Base-by-base conservation (phyloP, 2,888 invertebrate species). In the Pterostichus madidus region DNA sequence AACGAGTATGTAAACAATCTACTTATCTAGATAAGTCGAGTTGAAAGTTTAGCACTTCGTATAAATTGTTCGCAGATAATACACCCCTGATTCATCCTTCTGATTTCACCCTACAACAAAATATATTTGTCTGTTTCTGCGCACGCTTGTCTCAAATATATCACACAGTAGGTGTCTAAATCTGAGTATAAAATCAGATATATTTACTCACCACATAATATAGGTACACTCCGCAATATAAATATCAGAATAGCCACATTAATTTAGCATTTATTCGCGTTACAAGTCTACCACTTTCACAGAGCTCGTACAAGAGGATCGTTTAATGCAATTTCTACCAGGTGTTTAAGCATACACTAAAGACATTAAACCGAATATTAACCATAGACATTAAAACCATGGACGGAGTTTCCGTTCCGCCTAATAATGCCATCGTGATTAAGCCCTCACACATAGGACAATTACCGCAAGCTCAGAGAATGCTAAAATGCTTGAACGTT, bases 321-420 rank as follows among this genome's bases (percentile, higher is more conserved):
- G 39, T 39, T 46, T 24, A 71, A 8, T 15, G 49, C 46, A 15
- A 44, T 8, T 44, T 71, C 44, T 24, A 7, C 49, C 77, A 77
- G 56, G 81, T 59, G 68, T 79, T 68, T 68, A 49, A 68, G 68
- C 31, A 31, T 77, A 79, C 17, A 75, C 59, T 80, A 61, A 81
- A 81, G 61, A 81, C 75, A 81, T 81, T 81, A 81, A 81, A 73
- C 17, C 49, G 80, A 80, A 68, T 78, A 78, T 61, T 59, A 78
- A 61, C 32, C 76, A 61, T 46, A 15, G 52, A 73, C 80, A 81
- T 81, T 75, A 81, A 81, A 61, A 75, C 8, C 8, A 24, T 71
- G 44, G 46, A 13, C n/a, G 32, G 31, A 64, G 24, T 59, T 17
- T 59, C 24, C 64, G 64, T 35, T 64, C 13, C 13, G 52, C 52